Evolutionary conservation across 2,113 vertebrate species (phyloP).

Genomic region (Pteruthius melanotis): DNA sequence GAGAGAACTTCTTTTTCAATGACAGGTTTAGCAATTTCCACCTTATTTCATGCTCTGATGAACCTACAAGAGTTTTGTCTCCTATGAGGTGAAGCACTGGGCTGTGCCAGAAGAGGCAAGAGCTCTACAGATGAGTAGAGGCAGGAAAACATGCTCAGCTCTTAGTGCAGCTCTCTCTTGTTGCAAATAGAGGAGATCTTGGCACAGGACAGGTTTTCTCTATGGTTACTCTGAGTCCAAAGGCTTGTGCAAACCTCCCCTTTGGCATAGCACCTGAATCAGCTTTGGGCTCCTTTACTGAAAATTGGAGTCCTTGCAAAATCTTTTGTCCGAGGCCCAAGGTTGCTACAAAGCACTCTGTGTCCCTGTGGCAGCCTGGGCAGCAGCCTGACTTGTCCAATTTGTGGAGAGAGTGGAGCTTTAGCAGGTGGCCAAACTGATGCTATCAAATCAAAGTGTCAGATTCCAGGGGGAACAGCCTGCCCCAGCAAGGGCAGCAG

Average conservation of each 20-base stretch:
- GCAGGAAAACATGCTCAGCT: not conserved
- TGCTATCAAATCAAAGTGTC: not conserved
- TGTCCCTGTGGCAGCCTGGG: not conserved
- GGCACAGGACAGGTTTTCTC: not conserved
- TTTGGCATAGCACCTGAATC: not conserved
- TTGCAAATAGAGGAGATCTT: not conserved
- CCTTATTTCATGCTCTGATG: not conserved
- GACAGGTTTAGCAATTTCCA: not conserved
- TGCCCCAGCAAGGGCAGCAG: not conserved
- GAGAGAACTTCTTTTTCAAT: not conserved
- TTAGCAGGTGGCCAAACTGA: not conserved
- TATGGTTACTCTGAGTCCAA: not conserved
- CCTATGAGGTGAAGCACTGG: not conserved
- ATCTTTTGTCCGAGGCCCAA: not conserved
- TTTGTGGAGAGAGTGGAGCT: not conserved
- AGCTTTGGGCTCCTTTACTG: not conserved
- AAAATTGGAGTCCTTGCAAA: not conserved
- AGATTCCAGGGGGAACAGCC: not conserved
- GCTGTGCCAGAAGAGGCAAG: not conserved
- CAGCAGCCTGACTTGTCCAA: not conserved
- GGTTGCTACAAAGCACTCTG: accelerated
- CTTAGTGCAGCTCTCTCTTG: not conserved
- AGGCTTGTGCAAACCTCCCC: not conserved
- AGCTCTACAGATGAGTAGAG: not conserved
- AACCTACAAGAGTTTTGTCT: not conserved